phyloP scores from a whole-genome alignment of 2,888 invertebrate genomes.

The Galerucella pusilla region DNA sequence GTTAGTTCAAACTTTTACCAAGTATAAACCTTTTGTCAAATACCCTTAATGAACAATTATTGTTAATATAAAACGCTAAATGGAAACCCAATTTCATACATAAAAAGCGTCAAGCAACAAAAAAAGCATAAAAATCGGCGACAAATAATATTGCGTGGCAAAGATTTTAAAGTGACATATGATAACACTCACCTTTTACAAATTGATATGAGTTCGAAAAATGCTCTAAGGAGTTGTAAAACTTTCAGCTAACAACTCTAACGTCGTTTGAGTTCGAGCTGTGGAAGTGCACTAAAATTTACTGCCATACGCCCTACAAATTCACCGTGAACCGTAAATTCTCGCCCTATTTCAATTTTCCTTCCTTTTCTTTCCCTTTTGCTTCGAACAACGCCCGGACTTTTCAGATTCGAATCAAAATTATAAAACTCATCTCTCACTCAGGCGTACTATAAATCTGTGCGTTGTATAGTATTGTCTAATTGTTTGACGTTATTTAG shows the following conservation, averaged over 20 bases:
- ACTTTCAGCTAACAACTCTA: conserved; percentile 22
- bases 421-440: conserved; percentile 56
- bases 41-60: too few species aligned
- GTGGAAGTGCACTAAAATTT: conserved; percentile 54
- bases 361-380: conserved; percentile 57
- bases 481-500: too few species aligned
- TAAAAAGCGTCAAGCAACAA: not conserved
- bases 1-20: too few species aligned
- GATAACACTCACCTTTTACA: conserved; percentile 26
- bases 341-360: conserved; percentile 43
- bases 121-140: not conserved
- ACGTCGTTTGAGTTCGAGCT: conserved; percentile 48
- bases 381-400: conserved; percentile 60
- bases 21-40: too few species aligned
- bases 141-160: not conserved
- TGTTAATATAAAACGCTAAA: too few species aligned
- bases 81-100: not conserved
- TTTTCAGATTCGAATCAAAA: conserved; percentile 50
- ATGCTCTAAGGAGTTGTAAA: conserved; percentile 28
- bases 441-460: not conserved
- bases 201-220: conserved; percentile 21
- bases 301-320: conserved; percentile 28
- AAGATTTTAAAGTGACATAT: not conserved
- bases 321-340: conserved; percentile 44
- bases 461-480: not conserved